Evolutionary conservation across 2,797 vertebrate genomes (phyloP), one percentile per base, ranked within the genome.

Genomic region (Gastrophryne carolinensis): DNA sequence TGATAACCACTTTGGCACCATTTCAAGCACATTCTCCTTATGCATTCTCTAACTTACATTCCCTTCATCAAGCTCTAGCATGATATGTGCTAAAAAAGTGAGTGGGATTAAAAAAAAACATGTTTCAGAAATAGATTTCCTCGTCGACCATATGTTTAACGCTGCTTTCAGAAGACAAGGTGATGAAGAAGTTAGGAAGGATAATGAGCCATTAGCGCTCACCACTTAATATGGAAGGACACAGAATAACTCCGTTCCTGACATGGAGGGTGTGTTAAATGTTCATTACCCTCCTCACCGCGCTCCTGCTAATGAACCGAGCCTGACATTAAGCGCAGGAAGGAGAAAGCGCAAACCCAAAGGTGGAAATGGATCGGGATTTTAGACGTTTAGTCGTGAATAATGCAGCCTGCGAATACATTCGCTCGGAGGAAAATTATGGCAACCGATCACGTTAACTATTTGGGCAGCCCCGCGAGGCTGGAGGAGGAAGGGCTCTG

Each of bases 381-480:
- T 72, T 29, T 27, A 65, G 75, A 65, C 52, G 65, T 61, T 78
- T 65, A 72, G 60, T 39, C 10, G 68, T 63, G 47, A 80, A 60
- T 66, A 60, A 50, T 57, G 73, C 78, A 8, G 60, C 56, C 23
- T 24, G 19, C 23, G 1, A 75, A 63, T 12, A 58, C 35, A 34
- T 63, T 71, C 39, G 8, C 56, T 74, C 1, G 0, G 13, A 56
- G 39, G 24, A 53, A n/a, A 73, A 80, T 69, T 54, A 44, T 73
- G 74, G 27, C 23, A 44, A 80, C 27, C 62, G 81, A 81, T 84
- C 71, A 75, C 79, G 81, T 82, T 66, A 74, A 75, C 63, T 85
- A 82, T 79, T 69, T 41, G 65, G 27, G 21, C 39, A 80, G 63
- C 68, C 78, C 79, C 69, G 53, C n/a, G 78, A 82, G 80, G 80